Evolutionary conservation across 2,888 invertebrate species (phyloP).

Genomic region (Melolontha melolontha): DNA sequence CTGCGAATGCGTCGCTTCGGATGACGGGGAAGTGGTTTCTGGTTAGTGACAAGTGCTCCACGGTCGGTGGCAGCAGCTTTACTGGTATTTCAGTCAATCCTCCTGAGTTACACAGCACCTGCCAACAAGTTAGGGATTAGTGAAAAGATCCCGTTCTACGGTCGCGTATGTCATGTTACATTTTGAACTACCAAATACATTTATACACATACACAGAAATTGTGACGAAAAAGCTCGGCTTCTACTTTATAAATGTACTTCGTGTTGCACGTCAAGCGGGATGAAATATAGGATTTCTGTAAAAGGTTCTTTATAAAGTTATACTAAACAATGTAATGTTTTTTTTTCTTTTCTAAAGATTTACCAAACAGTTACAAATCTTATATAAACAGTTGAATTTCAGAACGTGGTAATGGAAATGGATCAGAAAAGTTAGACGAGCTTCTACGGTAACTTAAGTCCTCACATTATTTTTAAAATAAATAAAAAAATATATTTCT

Average conservation of each 20-base stretch:
- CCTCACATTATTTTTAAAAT: no score
- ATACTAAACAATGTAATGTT: slow-evolving; percentile 16
- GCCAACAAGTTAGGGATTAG: slow-evolving; percentile 59
- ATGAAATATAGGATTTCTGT: slow-evolving; percentile 33
- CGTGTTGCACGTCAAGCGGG: slow-evolving; percentile 21
- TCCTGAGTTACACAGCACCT: slow-evolving; percentile 92
- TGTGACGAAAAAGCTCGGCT: slow-evolving; percentile 14
- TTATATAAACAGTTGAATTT: no score
- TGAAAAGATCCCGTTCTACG: slow-evolving; percentile 34
- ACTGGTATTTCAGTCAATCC: slow-evolving; percentile 84
- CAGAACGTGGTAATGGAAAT: no score
- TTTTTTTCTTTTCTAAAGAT: slow-evolving; percentile 14
- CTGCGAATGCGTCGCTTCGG: slow-evolving; percentile 85
- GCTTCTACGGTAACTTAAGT: no score
- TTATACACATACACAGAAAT: slow-evolving; percentile 16
- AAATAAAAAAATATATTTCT: no score
- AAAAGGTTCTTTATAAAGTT: slow-evolving; percentile 27
- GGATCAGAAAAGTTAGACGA: no score
- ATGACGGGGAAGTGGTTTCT: slow-evolving; percentile 87
- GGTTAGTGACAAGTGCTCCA: slow-evolving; percentile 87
- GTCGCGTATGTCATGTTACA: slow-evolving; percentile 32
- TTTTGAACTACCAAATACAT: slow-evolving; percentile 6
- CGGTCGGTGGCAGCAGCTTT: slow-evolving; percentile 78
- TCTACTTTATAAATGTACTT: slow-evolving; percentile 32
- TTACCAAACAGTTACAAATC: not conserved